phyloP scores from a whole-genome alignment of 53 echinoderm and acorn worm genomes.

The Holothuria scabra region DNA sequence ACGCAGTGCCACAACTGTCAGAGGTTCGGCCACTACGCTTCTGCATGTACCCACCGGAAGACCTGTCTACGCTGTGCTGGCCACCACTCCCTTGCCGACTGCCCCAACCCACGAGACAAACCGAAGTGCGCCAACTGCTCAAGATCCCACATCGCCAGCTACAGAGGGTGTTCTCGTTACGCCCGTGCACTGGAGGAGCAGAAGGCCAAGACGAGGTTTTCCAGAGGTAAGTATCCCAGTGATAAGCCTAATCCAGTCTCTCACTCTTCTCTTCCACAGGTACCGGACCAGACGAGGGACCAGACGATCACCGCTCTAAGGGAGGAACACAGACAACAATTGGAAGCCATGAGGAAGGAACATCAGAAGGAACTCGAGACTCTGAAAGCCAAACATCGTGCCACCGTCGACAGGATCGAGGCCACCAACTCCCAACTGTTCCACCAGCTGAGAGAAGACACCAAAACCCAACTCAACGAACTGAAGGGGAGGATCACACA shows the following conservation, averaged over 20 bases:
- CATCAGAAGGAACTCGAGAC: background rate
- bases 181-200: background rate
- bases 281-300: no score
- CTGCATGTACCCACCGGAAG: no score
- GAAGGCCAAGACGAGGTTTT: no score
- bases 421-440: background rate
- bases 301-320: background rate
- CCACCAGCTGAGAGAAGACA: background rate
- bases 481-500: background rate
- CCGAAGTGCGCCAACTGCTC: constrained; percentile 19
- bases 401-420: background rate
- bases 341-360: no score
- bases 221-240: no score
- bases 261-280: no score
- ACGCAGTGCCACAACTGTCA: no score
- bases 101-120: no score
- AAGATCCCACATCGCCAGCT: background rate
- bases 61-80: no score
- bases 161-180: constrained; percentile 9
- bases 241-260: no score
- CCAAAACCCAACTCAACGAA: background rate
- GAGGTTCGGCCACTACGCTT: no score
- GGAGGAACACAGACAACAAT: background rate
- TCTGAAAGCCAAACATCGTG: background rate
- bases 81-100: no score